phyloP scores from a whole-genome alignment of 2,113 vertebrate genomes.

The Himantopus leucocephalus region DNA sequence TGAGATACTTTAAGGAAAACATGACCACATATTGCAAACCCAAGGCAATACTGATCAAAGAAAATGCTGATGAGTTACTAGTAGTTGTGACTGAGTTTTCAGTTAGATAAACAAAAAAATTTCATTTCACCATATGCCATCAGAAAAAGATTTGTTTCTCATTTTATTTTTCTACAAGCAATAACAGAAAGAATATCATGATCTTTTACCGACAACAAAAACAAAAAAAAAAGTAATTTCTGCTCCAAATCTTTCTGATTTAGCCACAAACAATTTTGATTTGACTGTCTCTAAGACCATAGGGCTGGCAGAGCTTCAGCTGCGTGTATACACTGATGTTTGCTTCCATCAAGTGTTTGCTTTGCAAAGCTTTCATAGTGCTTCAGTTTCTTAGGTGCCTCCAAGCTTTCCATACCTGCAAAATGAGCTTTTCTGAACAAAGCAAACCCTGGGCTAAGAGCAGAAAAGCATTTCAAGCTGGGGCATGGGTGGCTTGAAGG shows the following conservation, averaged over 20 bases:
- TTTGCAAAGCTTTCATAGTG: neutral
- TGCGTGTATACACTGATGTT: neutral
- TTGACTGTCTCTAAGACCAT: neutral
- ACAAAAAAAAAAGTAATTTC: neutral
- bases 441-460: neutral
- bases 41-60: neutral
- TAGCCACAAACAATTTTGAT: neutral
- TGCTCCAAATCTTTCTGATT: neutral
- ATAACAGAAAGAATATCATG: neutral
- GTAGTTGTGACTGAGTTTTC: neutral
- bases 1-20: neutral
- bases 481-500: neutral
- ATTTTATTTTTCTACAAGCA: neutral
- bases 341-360: neutral
- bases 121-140: neutral
- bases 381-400: neutral
- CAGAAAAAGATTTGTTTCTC: neutral
- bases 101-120: neutral
- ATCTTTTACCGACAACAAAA: neutral
- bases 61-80: neutral
- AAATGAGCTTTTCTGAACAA: neutral
- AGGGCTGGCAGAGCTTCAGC: neutral
- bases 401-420: neutral
- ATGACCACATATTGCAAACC: neutral
- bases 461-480: neutral